Evolutionary conservation across 2,797 vertebrate species (phyloP).

Genomic region (Stomatorhinus walkeri): DNA sequence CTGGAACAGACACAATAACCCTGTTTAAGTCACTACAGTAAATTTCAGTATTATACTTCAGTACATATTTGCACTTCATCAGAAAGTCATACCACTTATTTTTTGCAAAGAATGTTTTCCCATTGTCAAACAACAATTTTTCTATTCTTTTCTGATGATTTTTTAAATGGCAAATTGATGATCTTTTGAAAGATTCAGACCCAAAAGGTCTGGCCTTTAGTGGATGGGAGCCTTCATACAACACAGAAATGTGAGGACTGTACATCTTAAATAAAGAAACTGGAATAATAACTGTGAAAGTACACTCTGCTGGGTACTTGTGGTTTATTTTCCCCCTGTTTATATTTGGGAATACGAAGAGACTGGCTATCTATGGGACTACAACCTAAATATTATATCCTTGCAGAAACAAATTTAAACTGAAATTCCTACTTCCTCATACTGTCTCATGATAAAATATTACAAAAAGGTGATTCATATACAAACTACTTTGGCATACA

Average conservation of each 20-base stretch:
- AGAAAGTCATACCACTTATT: neutral
- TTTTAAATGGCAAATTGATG: neutral
- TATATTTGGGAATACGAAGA: neutral
- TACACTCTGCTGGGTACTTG: neutral
- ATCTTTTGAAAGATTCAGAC: neutral
- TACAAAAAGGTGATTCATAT: conserved; percentile 2
- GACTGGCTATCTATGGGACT: neutral
- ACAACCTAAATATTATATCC: neutral
- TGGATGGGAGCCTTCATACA: neutral
- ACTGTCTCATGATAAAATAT: neutral
- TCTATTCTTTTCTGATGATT: neutral
- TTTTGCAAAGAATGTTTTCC: neutral
- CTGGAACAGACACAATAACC: neutral
- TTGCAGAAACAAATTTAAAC: neutral
- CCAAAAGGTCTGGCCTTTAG: neutral
- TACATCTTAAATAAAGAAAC: neutral
- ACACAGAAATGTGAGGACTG: neutral
- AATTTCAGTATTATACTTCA: neutral
- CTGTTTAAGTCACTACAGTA: neutral
- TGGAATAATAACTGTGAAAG: neutral
- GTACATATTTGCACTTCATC: neutral
- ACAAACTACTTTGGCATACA: neutral
- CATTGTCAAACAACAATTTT: neutral
- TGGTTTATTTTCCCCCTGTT: neutral
- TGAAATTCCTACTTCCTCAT: neutral